Conservation (phyloP, 2,113 vertebrate species). For the Bufo gargarizans region DNA sequence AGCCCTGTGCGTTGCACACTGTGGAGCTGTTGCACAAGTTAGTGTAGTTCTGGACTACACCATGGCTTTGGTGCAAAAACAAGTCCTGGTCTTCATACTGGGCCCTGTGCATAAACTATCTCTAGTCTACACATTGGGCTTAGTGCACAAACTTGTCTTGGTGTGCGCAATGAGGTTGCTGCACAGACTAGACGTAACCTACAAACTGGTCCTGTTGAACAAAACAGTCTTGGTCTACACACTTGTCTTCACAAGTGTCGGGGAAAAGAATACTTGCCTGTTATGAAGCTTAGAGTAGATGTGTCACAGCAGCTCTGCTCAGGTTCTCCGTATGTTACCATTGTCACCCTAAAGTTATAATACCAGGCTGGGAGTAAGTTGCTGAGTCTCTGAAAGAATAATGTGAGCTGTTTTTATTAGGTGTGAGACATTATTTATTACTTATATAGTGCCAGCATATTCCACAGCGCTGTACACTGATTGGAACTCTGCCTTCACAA, state of each 20-base stretch:
- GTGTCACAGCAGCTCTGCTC: constrained; percentile 89
- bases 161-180: too few relatives aligned
- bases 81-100: neutral
- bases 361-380: constrained; percentile 93
- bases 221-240: too few relatives aligned
- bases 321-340: constrained; percentile 95
- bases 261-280: constrained; percentile 73
- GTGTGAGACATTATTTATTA: neutral
- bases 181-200: neutral
- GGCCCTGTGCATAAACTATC: too few relatives aligned
- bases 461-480: neutral
- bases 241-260: too few relatives aligned
- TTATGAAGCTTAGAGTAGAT: constrained; percentile 90
- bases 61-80: neutral
- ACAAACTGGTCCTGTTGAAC: neutral
- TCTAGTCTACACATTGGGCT: neutral
- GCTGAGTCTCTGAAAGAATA: constrained; percentile 79
- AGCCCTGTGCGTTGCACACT: neutral
- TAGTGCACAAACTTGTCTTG: neutral
- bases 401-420: neutral
- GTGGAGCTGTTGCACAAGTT: too few relatives aligned
- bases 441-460: neutral
- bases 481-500: too few relatives aligned
- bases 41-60: too few relatives aligned
- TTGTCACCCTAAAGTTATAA: constrained; percentile 94